phyloP scores from a whole-genome alignment of 1,140 invertebrate species.

The Caenorhabditis brenneri region DNA sequence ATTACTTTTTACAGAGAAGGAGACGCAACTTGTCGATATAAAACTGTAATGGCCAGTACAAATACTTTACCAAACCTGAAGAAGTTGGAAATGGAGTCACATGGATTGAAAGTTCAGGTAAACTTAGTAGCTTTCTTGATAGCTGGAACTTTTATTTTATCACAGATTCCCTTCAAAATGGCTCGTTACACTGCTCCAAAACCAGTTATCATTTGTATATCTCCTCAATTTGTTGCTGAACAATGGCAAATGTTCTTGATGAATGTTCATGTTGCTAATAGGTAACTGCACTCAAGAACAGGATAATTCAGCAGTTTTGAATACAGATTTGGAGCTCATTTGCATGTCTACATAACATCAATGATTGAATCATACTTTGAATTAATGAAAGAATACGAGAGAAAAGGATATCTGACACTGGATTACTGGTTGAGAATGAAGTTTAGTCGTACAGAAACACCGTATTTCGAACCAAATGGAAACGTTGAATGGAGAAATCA shows the following conservation, averaged over 20 bases:
- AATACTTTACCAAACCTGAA: neutral
- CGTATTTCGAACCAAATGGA: too few species aligned
- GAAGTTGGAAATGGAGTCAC: neutral
- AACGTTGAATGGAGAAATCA: too few species aligned
- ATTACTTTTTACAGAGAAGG: neutral
- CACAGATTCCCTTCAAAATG: neutral
- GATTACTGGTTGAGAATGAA: too few species aligned
- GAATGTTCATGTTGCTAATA: neutral
- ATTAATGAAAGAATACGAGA: too few species aligned
- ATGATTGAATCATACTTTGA: neutral
- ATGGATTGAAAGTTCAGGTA: neutral
- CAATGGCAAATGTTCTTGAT: constrained; percentile 8
- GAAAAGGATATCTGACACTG: too few species aligned
- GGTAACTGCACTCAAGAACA: neutral
- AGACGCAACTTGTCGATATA: neutral
- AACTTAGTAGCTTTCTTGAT: neutral
- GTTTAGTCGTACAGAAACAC: too few species aligned
- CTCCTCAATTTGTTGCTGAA: constrained; percentile 5
- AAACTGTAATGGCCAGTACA: neutral
- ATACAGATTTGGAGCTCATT: neutral
- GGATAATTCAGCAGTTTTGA: neutral
- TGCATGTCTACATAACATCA: neutral
- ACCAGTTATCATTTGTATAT: neutral
- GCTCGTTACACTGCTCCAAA: neutral
- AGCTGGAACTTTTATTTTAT: neutral